Evolutionary conservation across 1,140 invertebrate species (phyloP), one percentile per base, ranked within the genome.

Genomic region (Platyscapa corneri): DNA sequence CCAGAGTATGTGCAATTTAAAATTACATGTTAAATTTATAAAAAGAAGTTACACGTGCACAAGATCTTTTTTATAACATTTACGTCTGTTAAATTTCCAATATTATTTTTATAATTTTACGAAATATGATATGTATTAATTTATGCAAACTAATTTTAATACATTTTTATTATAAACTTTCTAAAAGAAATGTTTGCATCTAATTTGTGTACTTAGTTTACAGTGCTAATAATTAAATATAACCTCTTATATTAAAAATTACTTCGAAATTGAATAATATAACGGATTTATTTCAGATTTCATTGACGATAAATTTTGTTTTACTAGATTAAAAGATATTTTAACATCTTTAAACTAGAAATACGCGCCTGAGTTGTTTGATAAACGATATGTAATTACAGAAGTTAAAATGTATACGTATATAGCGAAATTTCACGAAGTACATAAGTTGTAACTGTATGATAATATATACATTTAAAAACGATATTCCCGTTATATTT

Each of bases 401-500:
- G n/a, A 46, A 65, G 39, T 60, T 67, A 53, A 74, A 32, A 34
- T 49, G 49, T 67, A 67, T 10, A 53, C 34, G 3, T 72, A 39
- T 23, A 39, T 7, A 37, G 20, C 27, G 64, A n/a, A 78, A 84
- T 46, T 64, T 78, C 12, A 76, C 39, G 42, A 67, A 84, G 46
- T n/a, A 42, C 18, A 37, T 78, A 6, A 72, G 34, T 34, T 84
- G 49, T 70, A 67, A 78, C 60, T 53, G 56, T 77, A 84, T 67
- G 75, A 78, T 83, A 46, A 76, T 76, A 64, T 32, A 42, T n/a
- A 64, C 72, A 20, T 49, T 67, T 49, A 75, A 80, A 85, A 85
- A 80, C 32, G 3, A 1, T 23, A 39, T 74, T 80, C 65, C 83
- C 83, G 83, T 85, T 85, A 80, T 79, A 60, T 80, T 85, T 80